Percentiles rank a stretch among this genome's conserved stretches.
phyloP scores from a whole-genome alignment of 23 tunicate genomes.

The Styela plicata region DNA sequence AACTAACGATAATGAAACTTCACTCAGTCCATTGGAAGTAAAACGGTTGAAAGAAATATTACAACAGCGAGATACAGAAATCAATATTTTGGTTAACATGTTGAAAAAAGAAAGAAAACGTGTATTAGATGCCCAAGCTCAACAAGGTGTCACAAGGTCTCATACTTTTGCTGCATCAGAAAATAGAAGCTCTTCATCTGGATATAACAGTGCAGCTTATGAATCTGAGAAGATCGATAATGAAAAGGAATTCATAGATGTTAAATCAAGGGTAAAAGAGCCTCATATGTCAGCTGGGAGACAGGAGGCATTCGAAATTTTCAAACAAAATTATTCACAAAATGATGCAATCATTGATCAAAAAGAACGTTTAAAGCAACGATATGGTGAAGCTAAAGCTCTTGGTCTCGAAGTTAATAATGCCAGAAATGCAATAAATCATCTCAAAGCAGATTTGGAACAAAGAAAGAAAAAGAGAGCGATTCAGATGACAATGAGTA shows the following conservation, averaged over 20 bases:
- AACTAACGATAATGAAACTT: slow-evolving; percentile 18
- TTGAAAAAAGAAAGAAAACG: slow-evolving; percentile 85
- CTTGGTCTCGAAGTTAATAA: slow-evolving; percentile 78
- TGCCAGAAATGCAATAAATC: slow-evolving; percentile 46
- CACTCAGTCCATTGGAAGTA: slow-evolving; percentile 57
- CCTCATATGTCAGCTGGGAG: slow-evolving; percentile 58
- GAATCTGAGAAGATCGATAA: slow-evolving; percentile 35
- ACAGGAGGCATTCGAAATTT: slow-evolving; percentile 87
- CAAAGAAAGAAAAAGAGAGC: background rate
- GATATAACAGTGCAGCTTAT: slow-evolving; percentile 49
- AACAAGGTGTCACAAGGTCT: background rate
- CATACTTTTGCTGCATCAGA: background rate
- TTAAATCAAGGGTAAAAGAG: slow-evolving; percentile 51
- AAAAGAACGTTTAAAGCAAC: slow-evolving; percentile 65
- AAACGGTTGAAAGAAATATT: slow-evolving; percentile 89
- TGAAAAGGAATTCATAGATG: background rate
- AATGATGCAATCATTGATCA: slow-evolving; percentile 51
- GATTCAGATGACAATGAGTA: slow-evolving; percentile 1
- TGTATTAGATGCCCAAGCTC: slow-evolving; percentile 48
- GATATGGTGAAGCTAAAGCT: slow-evolving; percentile 81
- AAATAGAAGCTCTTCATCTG: background rate
- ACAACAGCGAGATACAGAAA: slow-evolving; percentile 96
- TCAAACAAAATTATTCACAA: slow-evolving; percentile 65
- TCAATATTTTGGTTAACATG: slow-evolving; percentile 80
- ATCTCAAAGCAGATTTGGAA: slow-evolving; percentile 2